Base-by-base conservation (phyloP, 1,140 invertebrate species). In the Dysdera silvatica region DNA sequence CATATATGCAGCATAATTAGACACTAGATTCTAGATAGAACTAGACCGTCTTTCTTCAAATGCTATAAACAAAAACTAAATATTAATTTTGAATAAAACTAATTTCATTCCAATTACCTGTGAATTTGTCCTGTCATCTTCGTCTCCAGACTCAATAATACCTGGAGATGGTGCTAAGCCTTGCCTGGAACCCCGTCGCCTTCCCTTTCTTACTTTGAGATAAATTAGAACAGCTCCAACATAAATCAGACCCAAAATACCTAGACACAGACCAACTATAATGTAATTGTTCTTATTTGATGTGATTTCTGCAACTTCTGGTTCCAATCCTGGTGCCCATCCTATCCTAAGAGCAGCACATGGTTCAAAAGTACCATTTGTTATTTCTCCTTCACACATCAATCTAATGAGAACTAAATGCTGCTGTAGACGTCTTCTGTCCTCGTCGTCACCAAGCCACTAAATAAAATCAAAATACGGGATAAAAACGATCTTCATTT, bases 341-440 rank as follows among this genome's bases (percentile, higher is more conserved):
- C 87, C 87, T 7, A 91, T 83, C 66, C 88, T 80, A 71, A 92
- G 89, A 10, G 87, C 87, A 24, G 90, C 85, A 67, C 88, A 91
- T 0, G 88, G 88, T 72, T 76, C 80, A 23, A 77, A 71, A 0
- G 76, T 71, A 7, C 76, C 71, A 7, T 80, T 78, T 1, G 82
- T 78, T 41, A 86, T 82, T 73, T 91, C 88, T 24, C 35, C 29
- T 59, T 87, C 81, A 69, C 89, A 92, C 59, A 89, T 81, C 12
- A 92, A 74, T 64, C 85, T 82, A 1, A 88, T 86, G 31, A 89
- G 78, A 66, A 91, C 82, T 14, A 91, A 79, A 45, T 87, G 82
- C 0, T 89, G 88, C 68, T 89, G 84, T 75, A 89, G 85, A 49
- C 82, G 80, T 26, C 80, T 76, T 18, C 86, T 80, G 3, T 89